Base-by-base conservation (phyloP, 2,888 invertebrate genomes). In the Drosophila imparisetae region DNA sequence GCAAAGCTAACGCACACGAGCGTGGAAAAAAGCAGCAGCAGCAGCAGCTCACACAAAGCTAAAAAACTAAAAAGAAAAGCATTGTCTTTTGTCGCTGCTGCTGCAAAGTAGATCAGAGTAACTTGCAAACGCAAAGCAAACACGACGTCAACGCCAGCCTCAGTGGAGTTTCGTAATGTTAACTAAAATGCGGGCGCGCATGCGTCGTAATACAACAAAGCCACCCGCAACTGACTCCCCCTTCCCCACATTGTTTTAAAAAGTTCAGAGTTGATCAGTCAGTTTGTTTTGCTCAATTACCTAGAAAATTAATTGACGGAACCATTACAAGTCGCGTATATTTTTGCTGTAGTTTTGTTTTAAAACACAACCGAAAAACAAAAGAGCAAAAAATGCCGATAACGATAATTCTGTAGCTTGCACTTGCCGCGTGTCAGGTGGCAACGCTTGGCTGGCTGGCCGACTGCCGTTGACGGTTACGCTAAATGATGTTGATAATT, bases 261-360 rank as follows among this genome's bases (percentile, higher is more conserved):
- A 90, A 81, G 86, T 90, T 86, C 90, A 86, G 78, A 89, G 90
- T 81, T 89, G 79, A 90, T 86, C 77, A 77, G 75, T 21, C 42
- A 55, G 36, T 61, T 61, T 13, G 27, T 29, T 62, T 30, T 45
- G 54, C 27, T 27, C 60, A 74, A 59, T 54, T 68, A n/a, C 13
- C 36, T 50, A 42, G 29, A 36, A 38, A 62, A 27, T 11, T 32
- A 64, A 62, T 53, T 59, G 29, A 58, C 30, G 45, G 36, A 30
- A 30, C 30, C n/a, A 76, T 34, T 38, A 30, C 42, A 45, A 32
- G 27, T 18, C 15, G 49, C 38, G 2, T 21, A 32, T 32, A 13
- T 7, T 34, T 18, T 49, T 18, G 1, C 18, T 38, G 2, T 45
- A 45, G 45, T 45, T 45, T 24, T 24, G 45, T 45, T 24, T 45